Conservation (phyloP, 35 echinoderm and acorn worm genomes). For the Anneissia japonica region DNA sequence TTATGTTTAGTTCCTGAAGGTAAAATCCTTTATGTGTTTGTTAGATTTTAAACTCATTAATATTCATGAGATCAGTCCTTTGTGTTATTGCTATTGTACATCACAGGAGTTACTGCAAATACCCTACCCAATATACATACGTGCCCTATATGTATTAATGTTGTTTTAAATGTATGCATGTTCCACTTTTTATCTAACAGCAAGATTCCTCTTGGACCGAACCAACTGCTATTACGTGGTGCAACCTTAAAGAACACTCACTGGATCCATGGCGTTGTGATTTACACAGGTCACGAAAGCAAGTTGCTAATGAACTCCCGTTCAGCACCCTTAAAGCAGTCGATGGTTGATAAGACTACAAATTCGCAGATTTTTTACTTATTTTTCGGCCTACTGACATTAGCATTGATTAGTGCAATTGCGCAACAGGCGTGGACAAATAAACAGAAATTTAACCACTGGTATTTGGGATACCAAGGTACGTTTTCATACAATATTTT, state of each 20-base stretch:
- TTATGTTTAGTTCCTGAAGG: no score
- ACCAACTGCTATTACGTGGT: slow-evolving; percentile 81
- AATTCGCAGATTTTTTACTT: slow-evolving; percentile 93
- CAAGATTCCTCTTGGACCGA: slow-evolving; percentile 64
- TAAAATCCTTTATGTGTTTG: no score
- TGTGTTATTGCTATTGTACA: no score
- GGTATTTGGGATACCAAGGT: slow-evolving; percentile 92
- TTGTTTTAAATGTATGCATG: no score
- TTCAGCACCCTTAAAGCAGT: slow-evolving; percentile 90
- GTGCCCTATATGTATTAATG: no score
- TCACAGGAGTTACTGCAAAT: no score
- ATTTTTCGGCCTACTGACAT: slow-evolving; percentile 58
- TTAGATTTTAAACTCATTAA: no score
- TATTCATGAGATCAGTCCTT: no score
- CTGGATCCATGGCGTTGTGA: slow-evolving; percentile 82
- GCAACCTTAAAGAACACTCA: slow-evolving; percentile 83
- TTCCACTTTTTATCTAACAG: slow-evolving; percentile 50
- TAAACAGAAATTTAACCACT: slow-evolving; percentile 54
- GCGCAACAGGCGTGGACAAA: slow-evolving; percentile 85
- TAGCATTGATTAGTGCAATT: slow-evolving; percentile 87
- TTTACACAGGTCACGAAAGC: slow-evolving; percentile 97
- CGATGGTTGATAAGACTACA: slow-evolving; percentile 86
- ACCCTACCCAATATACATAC: no score
- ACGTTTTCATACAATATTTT: no score
- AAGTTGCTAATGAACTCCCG: slow-evolving; percentile 96